phyloP scores from a whole-genome alignment of 2,888 invertebrate species.

The Sarcophaga rosellei region DNA sequence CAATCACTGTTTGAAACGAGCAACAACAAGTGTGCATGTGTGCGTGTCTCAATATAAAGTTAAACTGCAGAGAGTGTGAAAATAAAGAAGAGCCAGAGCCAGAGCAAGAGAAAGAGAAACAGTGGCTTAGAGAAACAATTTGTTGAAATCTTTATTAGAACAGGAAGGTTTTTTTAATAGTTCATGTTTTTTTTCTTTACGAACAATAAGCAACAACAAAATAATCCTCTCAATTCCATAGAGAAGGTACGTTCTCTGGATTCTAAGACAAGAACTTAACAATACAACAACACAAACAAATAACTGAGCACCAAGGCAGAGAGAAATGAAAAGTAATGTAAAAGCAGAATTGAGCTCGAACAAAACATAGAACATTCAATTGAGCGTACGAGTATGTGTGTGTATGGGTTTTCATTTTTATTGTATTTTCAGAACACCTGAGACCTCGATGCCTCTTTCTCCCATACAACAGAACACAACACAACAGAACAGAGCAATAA shows the following conservation, averaged over 20 bases:
- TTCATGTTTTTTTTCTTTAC: no score
- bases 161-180: no score
- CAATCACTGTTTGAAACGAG: slow-evolving; percentile 49
- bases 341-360: slow-evolving; percentile 21
- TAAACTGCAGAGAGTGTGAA: slow-evolving; percentile 8
- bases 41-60: not conserved
- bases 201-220: not conserved
- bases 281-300: slow-evolving; percentile 23
- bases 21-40: slow-evolving; percentile 37
- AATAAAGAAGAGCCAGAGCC: slow-evolving; percentile 15
- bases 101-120: slow-evolving; percentile 26
- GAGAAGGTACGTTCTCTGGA: not conserved
- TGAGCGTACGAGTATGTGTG: slow-evolving; percentile 26
- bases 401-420: not conserved
- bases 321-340: not conserved
- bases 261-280: slow-evolving; percentile 55
- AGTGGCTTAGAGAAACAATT: no score
- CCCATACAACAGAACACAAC: not conserved
- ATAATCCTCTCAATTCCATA: slow-evolving; percentile 5
- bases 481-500: not conserved
- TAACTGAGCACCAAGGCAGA: slow-evolving; percentile 36
- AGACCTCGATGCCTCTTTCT: slow-evolving; percentile 57
- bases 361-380: slow-evolving; percentile 47
- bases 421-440: slow-evolving; percentile 58
- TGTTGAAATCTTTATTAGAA: no score